Percentiles rank a stretch among this genome's conserved stretches.
Evolutionary conservation across 2,888 invertebrate species (phyloP).

Genomic region (Melieria crassipennis): DNA sequence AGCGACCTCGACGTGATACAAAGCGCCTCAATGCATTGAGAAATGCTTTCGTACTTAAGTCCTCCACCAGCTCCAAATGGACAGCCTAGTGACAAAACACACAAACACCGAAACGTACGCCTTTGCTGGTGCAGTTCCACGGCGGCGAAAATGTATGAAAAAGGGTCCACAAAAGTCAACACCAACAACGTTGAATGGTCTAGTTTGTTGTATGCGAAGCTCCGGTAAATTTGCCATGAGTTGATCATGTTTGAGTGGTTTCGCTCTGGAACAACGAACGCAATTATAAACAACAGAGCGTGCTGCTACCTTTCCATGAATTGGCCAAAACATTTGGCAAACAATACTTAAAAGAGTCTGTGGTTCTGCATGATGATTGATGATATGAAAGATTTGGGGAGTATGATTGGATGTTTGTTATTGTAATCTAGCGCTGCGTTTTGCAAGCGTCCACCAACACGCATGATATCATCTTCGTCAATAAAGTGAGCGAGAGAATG

Average conservation of each 20-base stretch:
- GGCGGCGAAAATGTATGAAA: constrained; percentile 30
- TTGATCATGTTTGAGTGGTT: constrained; percentile 27
- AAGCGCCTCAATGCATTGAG: constrained; percentile 37
- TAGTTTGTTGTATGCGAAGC: constrained; percentile 30
- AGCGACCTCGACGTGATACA: constrained; percentile 32
- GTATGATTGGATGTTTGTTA: constrained; percentile 34
- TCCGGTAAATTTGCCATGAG: constrained; percentile 32
- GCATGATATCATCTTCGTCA: constrained; percentile 30
- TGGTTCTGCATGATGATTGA: constrained; percentile 52
- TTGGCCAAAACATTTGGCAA: not conserved
- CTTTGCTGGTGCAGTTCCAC: constrained; percentile 28
- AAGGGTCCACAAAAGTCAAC: constrained; percentile 39
- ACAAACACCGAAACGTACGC: constrained; percentile 34
- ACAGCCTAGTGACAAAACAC: constrained; percentile 36
- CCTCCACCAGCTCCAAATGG: constrained; percentile 38
- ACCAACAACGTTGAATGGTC: constrained; percentile 33
- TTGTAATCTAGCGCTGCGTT: constrained; percentile 29
- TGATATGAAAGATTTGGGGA: constrained; percentile 40
- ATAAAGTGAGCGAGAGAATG: constrained; percentile 36
- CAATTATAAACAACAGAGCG: constrained; percentile 25
- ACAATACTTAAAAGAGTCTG: constrained; percentile 37
- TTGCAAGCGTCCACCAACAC: constrained; percentile 39
- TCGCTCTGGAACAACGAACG: constrained; percentile 32
- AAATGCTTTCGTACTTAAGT: constrained; percentile 35
- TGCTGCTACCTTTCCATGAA: not conserved